A percentile compares a stretch with the other conserved stretches of the same genome.
These are phyloP conservation scores for Deroptyus accipitrinus DNA, from an alignment of 2,113 vertebrate genomes.

Conservation along the genomic window DNA sequence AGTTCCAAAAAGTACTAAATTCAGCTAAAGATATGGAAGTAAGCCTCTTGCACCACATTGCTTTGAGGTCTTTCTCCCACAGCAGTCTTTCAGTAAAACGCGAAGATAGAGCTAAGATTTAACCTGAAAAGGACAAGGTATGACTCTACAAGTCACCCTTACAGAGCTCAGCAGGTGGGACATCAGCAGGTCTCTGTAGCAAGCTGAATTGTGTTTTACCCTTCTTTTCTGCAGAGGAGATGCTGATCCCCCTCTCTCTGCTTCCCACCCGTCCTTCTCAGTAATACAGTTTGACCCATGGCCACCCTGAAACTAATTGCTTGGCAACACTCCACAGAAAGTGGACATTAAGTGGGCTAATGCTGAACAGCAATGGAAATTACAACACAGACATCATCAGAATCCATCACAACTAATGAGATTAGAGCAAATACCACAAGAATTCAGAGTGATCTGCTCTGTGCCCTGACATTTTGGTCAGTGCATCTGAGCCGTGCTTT, in stretches of 20 bases:
- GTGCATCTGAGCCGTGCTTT: not conserved
- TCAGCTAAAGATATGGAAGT: not conserved
- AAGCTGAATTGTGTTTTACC: not conserved
- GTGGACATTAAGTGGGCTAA: not conserved
- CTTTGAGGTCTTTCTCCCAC: not conserved
- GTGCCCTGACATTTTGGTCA: not conserved
- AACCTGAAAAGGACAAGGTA: not conserved
- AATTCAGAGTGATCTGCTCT: not conserved
- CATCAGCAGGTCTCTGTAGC: not conserved
- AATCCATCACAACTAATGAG: conserved; percentile 6
- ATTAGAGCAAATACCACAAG: not conserved
- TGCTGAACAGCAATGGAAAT: not conserved
- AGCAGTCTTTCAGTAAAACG: not conserved
- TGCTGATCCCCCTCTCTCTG: not conserved
- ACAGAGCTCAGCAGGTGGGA: not conserved
- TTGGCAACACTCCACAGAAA: not conserved
- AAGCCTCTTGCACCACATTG: not conserved
- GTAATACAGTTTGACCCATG: not conserved
- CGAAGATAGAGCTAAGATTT: not conserved
- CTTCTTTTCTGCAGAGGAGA: not conserved
- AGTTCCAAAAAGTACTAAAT: not conserved
- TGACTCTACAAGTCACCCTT: not conserved
- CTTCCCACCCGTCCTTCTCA: not conserved
- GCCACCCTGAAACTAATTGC: not conserved
- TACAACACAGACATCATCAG: not conserved